Evolutionary conservation across 2,888 invertebrate genomes (phyloP), one percentile per base, ranked within the genome.

Genomic region (Podotricha telesiphe): DNA sequence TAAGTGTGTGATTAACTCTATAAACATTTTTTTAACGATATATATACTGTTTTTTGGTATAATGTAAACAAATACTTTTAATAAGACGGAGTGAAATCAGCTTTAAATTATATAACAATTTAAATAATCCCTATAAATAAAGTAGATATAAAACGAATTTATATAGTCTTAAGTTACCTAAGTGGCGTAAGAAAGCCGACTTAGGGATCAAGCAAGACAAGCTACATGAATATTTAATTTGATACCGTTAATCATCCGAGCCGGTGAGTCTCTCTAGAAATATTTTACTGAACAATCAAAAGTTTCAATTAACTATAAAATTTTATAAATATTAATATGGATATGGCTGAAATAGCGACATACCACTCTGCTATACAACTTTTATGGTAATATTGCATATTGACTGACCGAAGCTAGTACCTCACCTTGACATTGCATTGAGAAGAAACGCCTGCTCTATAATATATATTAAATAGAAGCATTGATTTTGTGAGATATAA

Each of bases 141-240:
- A 45, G 20, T 47, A 61, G 28, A 45, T 47, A 28, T 47, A 61
- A 28, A 61, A 47, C 10, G 22, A 61, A 61, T 61, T 47, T 47
- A 17, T 61, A 19, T 47, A 61, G 47, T 47, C 34, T 13, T 47
- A 61, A 61, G 47, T 47, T 61, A 17, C 19, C 28, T 61, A 61
- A 61, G 61, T 61, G 45, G 45, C 45, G 61, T 61, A 61, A 61
- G 47, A 28, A 61, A 61, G 61, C 34, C 61, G 61, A 61, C 28
- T 61, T 61, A 28, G 34, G 45, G 47, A 45, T 61, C 47, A 61
- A 45, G 61, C 47, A 22, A 61, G 61, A 61, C 47, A 45, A 59
- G 59, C 59, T 59, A 59, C 59, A 47, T 61, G 61, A 61, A 61
- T 61, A 61, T 47, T 61, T 61, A 61, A 61, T 61, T 61, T 61